Conservation (phyloP, 64 coral and sea anemone species). For the Montipora sp. region DNA sequence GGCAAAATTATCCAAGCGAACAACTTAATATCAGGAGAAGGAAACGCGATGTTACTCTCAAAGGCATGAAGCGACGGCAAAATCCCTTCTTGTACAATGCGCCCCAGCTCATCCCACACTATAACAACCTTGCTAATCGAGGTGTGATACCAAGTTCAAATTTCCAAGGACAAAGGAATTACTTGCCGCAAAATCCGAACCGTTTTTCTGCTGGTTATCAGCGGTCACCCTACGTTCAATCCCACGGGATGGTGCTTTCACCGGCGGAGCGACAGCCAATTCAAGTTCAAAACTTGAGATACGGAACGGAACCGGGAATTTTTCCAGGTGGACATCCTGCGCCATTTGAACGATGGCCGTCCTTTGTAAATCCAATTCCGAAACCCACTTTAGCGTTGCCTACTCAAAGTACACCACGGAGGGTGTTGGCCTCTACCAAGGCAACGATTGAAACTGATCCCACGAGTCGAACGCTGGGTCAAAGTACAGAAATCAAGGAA, state of each 20-base stretch:
- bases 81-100: background rate
- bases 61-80: background rate
- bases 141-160: background rate
- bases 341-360: conserved; percentile 29
- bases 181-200: background rate
- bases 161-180: conserved; percentile 7
- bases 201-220: background rate
- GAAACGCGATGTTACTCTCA: background rate
- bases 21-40: conserved; percentile 1
- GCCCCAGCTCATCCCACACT: background rate
- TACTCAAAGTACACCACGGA: background rate
- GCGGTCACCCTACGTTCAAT: background rate
- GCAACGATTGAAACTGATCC: background rate
- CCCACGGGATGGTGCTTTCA: background rate
- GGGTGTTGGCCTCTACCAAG: background rate
- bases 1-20: conserved; percentile 17
- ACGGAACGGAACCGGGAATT: conserved; percentile 11
- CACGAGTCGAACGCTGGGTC: background rate
- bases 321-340: background rate
- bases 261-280: background rate
- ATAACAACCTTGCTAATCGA: background rate
- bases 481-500: background rate
- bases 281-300: conserved; percentile 1
- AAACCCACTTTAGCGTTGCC: background rate
- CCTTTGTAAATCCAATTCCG: background rate